These are phyloP conservation scores for Crambe crambe DNA, from an alignment of 37 sponge, comb jelly and placozoan genomes.

Conservation along the genomic window DNA sequence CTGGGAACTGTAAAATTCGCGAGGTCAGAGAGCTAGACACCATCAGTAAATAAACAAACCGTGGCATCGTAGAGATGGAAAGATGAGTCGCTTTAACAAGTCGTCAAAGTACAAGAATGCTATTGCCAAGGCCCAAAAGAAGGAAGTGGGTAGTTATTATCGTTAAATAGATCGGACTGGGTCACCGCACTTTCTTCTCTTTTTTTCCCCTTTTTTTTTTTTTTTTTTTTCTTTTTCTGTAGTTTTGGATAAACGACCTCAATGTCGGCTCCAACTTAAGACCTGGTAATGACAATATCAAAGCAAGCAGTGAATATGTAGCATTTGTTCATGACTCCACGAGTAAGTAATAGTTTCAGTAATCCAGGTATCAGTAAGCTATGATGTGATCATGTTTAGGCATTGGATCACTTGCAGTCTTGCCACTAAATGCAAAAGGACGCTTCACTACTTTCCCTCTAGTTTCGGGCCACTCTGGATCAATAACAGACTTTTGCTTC, in stretches of 20 bases:
- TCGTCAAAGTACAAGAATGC: conserved; percentile 85
- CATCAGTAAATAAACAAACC: too few relatives aligned
- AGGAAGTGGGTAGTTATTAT: conserved; percentile 66
- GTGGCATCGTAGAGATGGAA: too few relatives aligned
- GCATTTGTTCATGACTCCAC: conserved; percentile 72
- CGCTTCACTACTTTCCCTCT: conserved; percentile 61
- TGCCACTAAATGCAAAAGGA: conserved; percentile 59
- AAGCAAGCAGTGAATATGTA: conserved; percentile 55
- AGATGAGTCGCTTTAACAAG: conserved; percentile 83
- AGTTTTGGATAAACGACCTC: conserved; percentile 77
- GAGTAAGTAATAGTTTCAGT: conserved; percentile 2
- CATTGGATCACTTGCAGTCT: conserved; percentile 55
- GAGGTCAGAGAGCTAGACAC: neutral
- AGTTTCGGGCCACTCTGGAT: conserved; percentile 63
- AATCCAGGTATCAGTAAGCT: neutral
- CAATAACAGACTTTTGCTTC: conserved; percentile 82
- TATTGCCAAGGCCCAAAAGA: conserved; percentile 64
- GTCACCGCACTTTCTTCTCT: neutral
- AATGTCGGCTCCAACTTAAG: conserved; percentile 70
- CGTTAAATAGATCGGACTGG: neutral
- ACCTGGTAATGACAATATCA: conserved; percentile 59
- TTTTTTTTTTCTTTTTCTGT: neutral
- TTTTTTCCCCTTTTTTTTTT: neutral
- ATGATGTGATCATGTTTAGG: conserved; percentile 22
- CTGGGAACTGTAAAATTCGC: too few relatives aligned